A percentile compares a stretch with the other conserved stretches of the same genome.
Evolutionary conservation across 2,113 vertebrate genomes (phyloP).

Genomic region (Dicaeum eximium): DNA sequence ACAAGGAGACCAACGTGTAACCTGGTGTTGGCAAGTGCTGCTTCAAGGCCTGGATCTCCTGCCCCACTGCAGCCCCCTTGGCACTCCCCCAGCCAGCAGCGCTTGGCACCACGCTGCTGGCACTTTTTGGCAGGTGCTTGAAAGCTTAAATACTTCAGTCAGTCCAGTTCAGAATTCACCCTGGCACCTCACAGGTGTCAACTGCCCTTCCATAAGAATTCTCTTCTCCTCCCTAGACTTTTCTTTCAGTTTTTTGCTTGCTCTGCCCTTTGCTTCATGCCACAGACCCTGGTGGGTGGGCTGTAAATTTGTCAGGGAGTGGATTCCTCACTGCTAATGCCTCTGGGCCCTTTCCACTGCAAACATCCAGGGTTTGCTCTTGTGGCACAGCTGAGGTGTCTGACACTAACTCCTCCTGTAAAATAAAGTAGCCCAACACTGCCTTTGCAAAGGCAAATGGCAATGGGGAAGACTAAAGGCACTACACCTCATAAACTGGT

Average conservation of each 20-base stretch:
- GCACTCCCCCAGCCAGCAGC: not conserved
- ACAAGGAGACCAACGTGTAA: not conserved
- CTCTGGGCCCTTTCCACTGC: not conserved
- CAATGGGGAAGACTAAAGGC: not conserved
- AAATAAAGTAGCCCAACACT: not conserved
- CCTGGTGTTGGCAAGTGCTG: not conserved
- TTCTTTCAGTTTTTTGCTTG: not conserved
- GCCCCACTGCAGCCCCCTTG: not conserved
- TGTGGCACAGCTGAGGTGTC: not conserved
- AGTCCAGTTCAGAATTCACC: not conserved
- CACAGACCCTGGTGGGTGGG: not conserved
- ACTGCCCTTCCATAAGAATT: fast-evolving
- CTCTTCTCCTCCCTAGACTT: not conserved
- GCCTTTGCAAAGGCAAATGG: not conserved
- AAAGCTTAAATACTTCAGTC: not conserved
- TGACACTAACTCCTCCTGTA: not conserved
- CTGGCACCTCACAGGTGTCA: not conserved
- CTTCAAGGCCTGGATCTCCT: not conserved
- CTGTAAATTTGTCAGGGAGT: not conserved
- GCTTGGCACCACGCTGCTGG: fast-evolving
- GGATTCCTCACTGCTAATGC: not conserved
- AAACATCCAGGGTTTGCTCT: not conserved
- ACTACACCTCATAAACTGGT: not conserved
- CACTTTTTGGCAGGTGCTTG: too few species aligned
- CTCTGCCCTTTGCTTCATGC: not conserved